Conservation (phyloP, 2,797 vertebrate genomes). For the Coreius guichenoti region DNA sequence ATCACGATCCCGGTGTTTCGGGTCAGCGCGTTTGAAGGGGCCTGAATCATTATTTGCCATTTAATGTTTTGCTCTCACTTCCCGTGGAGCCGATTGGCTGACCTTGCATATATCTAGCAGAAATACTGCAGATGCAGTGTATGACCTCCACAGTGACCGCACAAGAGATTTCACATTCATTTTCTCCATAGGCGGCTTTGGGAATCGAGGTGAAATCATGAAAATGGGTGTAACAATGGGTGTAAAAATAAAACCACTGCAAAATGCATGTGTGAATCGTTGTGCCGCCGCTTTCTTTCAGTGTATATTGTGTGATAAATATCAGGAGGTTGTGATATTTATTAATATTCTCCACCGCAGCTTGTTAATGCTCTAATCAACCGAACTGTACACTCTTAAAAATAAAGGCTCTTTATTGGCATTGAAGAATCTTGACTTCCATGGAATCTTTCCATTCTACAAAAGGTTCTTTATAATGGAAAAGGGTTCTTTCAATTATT, state of each 20-base stretch:
- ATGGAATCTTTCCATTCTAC: not conserved
- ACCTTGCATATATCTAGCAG: slow-evolving; percentile 57
- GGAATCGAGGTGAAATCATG: not conserved
- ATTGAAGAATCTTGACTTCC: not conserved
- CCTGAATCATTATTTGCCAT: slow-evolving; percentile 68
- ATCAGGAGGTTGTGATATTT: slow-evolving; percentile 1
- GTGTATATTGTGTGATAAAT: not conserved
- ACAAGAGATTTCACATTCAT: not conserved
- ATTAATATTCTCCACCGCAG: not conserved
- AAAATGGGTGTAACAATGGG: not conserved
- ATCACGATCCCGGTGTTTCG: not conserved
- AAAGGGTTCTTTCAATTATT: not conserved
- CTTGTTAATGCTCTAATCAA: not conserved
- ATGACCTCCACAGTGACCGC: not conserved
- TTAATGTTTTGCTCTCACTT: slow-evolving; percentile 59
- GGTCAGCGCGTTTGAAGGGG: slow-evolving; percentile 22
- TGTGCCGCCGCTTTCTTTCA: not conserved
- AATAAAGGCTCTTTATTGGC: not conserved
- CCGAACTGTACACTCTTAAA: not conserved
- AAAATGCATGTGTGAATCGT: not conserved
- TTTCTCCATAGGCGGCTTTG: not conserved
- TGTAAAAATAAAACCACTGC: not conserved
- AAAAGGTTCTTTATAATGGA: not conserved
- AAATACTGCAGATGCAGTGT: not conserved
- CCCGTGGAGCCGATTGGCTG: slow-evolving; percentile 67